Conservation (phyloP, 2,797 vertebrate species). For the Heteromormyrus szaboi region DNA sequence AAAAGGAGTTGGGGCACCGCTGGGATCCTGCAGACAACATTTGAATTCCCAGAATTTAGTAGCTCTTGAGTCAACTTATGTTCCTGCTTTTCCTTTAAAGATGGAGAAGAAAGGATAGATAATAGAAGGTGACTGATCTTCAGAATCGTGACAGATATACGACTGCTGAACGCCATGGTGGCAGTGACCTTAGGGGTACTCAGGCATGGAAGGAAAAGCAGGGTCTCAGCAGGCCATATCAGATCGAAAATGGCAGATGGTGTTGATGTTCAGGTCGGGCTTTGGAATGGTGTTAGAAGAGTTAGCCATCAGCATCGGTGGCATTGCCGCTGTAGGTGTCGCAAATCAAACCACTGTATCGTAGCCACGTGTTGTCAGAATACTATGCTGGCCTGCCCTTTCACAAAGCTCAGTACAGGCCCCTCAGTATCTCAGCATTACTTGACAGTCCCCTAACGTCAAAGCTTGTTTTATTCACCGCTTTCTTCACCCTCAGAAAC, state of each 20-base stretch:
- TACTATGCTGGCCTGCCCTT: not conserved
- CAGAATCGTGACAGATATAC: constrained; percentile 59
- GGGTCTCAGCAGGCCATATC: constrained; percentile 25
- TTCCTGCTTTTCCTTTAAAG: constrained; percentile 2
- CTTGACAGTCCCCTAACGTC: not conserved
- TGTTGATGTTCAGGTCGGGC: not conserved
- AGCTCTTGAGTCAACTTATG: constrained; percentile 15
- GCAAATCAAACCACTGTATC: not conserved
- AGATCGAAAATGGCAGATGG: constrained; percentile 35
- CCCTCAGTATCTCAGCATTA: not conserved
- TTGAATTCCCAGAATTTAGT: constrained; percentile 59
- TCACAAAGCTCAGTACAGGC: not conserved
- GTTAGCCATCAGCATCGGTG: not conserved
- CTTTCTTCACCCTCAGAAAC: not conserved
- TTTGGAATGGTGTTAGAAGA: not conserved
- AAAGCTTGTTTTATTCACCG: not conserved
- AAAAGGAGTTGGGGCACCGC: constrained; percentile 41
- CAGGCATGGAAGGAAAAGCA: constrained; percentile 47
- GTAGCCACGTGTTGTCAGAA: not conserved
- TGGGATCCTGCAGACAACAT: constrained; percentile 61
- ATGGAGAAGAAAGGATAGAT: constrained; percentile 45
- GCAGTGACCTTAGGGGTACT: constrained; percentile 48
- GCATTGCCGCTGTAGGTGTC: not conserved
- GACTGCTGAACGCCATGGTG: constrained; percentile 49
- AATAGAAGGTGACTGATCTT: constrained; percentile 39